Percentiles rank a stretch among this genome's conserved stretches.
These are phyloP conservation scores for Orientallactaga sibirica DNA, from an alignment of 2,797 vertebrate species.

Conservation along the genomic window DNA sequence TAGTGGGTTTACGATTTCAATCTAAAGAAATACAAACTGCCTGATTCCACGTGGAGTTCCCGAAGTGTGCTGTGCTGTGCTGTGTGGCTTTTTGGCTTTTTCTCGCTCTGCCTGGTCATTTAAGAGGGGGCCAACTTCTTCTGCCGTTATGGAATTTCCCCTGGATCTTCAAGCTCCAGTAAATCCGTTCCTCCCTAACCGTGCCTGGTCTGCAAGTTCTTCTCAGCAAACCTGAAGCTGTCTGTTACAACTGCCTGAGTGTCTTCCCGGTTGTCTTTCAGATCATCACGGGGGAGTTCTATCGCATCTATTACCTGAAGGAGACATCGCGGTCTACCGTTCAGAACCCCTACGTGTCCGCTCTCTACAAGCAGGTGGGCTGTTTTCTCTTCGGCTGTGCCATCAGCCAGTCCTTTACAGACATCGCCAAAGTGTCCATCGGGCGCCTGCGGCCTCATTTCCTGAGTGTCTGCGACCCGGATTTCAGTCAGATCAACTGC, in stretches of 20 bases:
- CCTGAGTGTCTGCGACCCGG: slow-evolving; percentile 92
- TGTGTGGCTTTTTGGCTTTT: too few relatives aligned
- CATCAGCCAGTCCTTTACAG: slow-evolving; percentile 98
- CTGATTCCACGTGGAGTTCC: too few relatives aligned
- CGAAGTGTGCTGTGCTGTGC: too few relatives aligned
- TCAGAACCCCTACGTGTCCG: slow-evolving; percentile 95
- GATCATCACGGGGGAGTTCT: slow-evolving; percentile 98
- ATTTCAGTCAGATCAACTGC: slow-evolving; percentile 93
- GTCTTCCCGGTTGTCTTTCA: slow-evolving; percentile 77
- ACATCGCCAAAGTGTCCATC: slow-evolving; percentile 99
- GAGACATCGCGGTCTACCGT: slow-evolving; percentile 95
- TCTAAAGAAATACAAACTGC: too few relatives aligned
- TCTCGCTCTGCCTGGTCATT: too few relatives aligned
- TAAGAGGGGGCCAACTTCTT: too few relatives aligned
- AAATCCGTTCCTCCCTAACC: too few relatives aligned
- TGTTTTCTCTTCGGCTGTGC: slow-evolving; percentile 98
- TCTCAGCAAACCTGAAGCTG: too few relatives aligned
- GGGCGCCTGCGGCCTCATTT: slow-evolving; percentile 98
- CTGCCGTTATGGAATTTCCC: too few relatives aligned
- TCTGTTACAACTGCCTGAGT: neutral
- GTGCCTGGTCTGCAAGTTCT: too few relatives aligned
- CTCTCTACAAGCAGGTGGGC: slow-evolving; percentile 97
- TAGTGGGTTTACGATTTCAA: too few relatives aligned
- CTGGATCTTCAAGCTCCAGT: too few relatives aligned
- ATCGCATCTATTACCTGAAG: slow-evolving; percentile 95